Conservation (phyloP, 2,888 invertebrate genomes). For the Adelphocoris suturalis region DNA sequence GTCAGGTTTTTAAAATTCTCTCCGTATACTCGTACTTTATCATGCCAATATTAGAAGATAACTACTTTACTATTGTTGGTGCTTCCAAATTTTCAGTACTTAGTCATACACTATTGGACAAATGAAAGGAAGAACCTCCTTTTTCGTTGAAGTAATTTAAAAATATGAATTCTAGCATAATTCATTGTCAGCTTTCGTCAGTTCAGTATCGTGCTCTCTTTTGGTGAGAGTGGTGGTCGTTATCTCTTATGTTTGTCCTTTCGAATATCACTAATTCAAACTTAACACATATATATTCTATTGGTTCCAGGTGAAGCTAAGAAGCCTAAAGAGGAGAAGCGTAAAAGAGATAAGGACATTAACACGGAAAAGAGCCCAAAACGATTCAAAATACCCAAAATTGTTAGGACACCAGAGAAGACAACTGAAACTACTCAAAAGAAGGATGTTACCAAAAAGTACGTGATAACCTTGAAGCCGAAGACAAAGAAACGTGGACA, state of each 20-base stretch:
- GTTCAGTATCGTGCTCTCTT: no score
- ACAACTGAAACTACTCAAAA: not conserved
- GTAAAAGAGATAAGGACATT: constrained; percentile 2
- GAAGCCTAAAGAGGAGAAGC: constrained; percentile 39
- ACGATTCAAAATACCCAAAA: constrained; percentile 23
- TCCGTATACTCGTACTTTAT: no score
- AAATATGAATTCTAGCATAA: not conserved
- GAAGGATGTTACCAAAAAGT: constrained; percentile 1
- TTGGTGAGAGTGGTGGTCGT: no score
- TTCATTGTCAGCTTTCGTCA: not conserved
- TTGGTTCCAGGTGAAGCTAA: constrained; percentile 26
- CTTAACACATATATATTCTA: not conserved
- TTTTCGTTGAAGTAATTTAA: no score
- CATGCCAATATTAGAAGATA: no score
- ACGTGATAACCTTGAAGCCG: constrained; percentile 25
- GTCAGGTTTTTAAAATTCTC: no score
- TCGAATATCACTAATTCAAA: not conserved
- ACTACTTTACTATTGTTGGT: no score
- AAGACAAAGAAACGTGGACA: not conserved
- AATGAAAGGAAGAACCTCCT: no score
- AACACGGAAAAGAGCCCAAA: constrained; percentile 2
- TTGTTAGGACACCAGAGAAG: not conserved
- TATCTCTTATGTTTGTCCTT: not conserved
- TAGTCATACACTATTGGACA: no score
- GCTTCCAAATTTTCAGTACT: no score